Base-by-base conservation (phyloP, 2,113 vertebrate genomes). In the Passer montanus region DNA sequence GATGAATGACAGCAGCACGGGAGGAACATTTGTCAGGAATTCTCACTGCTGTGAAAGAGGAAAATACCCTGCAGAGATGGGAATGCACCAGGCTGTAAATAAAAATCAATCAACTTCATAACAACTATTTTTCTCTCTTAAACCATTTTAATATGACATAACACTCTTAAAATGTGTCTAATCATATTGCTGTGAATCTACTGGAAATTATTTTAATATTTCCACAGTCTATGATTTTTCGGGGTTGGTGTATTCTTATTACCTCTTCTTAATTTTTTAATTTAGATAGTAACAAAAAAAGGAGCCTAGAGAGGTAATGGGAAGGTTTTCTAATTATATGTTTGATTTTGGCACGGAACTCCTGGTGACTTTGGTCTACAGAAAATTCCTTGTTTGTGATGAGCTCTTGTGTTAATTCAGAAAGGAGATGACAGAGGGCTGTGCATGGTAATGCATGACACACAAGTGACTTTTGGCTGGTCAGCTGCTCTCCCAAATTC, bases 401-500 rank as follows among this genome's bases (percentile, higher is more conserved):
- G 49, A 77, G 9, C 30, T 88, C 11, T 55, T 3, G 15, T 76
- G 8, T 27, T 35, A 35, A 27, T 80, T 81, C 50, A 75, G 85
- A 28, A 26, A 35, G 62, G 43, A 83, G 56, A 15, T 26, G 31
- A 3, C 4, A 4, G 1, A 3, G 20, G 23, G 30, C 13, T 47
- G 21, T 17, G 49, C 31, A 31, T 70, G 28, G 26, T 12, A 30
- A 18, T 6, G 9, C 17, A 18, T 49, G 63, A 39, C 33, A 62
- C 20, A 44, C 0, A 0, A 49, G 9, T 8, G 56, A 4, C 15
- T 37, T 66, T 35, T 74, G 64, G 4, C 46, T 59, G 41, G 12
- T 49, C 15, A 33, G 10, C 10, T 56, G n/a, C 15, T 66, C 23
- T 47, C 49, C 60, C 26, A 63, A 3, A 63, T 79, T 82, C 37